Base-by-base conservation (phyloP, 2,888 invertebrate genomes). In the Electrophaes corylata region DNA sequence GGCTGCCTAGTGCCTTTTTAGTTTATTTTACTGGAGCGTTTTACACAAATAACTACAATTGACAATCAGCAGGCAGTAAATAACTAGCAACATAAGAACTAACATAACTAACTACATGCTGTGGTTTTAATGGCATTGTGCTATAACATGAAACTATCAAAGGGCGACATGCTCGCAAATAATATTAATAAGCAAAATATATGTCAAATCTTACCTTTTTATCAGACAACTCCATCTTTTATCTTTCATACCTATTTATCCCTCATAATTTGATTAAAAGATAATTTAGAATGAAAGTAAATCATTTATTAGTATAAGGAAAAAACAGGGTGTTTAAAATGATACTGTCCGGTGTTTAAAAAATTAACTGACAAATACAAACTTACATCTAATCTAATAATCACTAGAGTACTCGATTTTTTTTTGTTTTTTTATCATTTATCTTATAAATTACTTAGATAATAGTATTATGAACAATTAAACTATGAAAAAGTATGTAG, bases 251-350 rank as follows among this genome's bases (percentile, higher is more conserved):
- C 46, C 45, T 51, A 29, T 20, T n/a, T 33, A 47, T 55, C n/a
- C n/a, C n/a, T n/a, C n/a, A n/a, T 31, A n/a, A 50, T 53, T 35
- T 33, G 57, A 67, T 66, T 57, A 70, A 76, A 75, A 67, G 64
- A 72, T 72, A 67, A 68, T 70, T 72, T 73, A 72, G 76, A 63
- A 70, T 63, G 68, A 74, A 74, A 72, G 64, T 74, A 74, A 72
- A 77, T 84, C 86, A 77, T 83, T 82, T 76, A 86, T 86, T 84
- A 88, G 78, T 83, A 79, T 83, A 78, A 83, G 76, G 76, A 74
- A 78, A 81, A 80, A 74, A 88, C 83, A 88, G 76, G 71, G 76
- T 64, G 62, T 63, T 52, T 48, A 55, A 66, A 63, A 57, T 31
- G 53, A 60, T 49, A 51, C 33, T 51, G 41, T 47, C 57, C 59